Evolutionary conservation across 2,113 vertebrate genomes (phyloP).

Genomic region (Antennarius striatus): DNA sequence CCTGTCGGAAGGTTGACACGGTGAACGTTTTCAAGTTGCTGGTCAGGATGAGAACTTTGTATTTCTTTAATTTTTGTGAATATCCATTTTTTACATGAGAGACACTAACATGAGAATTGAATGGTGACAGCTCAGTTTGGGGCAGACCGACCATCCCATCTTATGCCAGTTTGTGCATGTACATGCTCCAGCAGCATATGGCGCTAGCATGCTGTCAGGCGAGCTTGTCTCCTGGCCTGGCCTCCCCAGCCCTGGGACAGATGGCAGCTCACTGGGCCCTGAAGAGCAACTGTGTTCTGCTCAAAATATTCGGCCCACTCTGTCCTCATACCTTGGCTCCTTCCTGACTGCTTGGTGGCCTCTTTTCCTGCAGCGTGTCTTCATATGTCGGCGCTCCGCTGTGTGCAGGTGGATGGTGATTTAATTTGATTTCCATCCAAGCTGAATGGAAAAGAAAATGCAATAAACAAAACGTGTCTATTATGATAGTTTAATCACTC

Average conservation of each 20-base stretch:
- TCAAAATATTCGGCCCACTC: constrained; percentile 31
- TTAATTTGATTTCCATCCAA: constrained; percentile 38
- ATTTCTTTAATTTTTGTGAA: neutral
- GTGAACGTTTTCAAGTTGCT: no score
- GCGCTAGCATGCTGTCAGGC: constrained; percentile 81
- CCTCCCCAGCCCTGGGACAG: constrained; percentile 82
- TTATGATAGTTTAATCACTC: constrained; percentile 5
- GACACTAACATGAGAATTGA: constrained; percentile 1
- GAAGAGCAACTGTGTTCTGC: constrained; percentile 76
- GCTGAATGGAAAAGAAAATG: constrained; percentile 27
- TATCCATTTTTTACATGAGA: neutral
- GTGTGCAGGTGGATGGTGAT: constrained; percentile 21
- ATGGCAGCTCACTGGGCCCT: constrained; percentile 86
- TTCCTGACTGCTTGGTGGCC: constrained; percentile 46
- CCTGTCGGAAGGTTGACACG: no score
- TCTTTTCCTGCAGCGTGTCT: constrained; percentile 20
- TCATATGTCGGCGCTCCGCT: constrained; percentile 40
- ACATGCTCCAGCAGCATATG: constrained; percentile 80
- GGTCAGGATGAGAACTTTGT: neutral
- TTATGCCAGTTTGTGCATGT: constrained; percentile 36
- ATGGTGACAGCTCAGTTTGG: constrained; percentile 40
- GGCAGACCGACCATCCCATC: constrained; percentile 27
- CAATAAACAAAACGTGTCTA: constrained; percentile 9
- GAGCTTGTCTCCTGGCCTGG: constrained; percentile 80
- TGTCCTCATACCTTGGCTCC: constrained; percentile 54